Evolutionary conservation across 1,140 invertebrate species (phyloP).

Genomic region (Trialeurodes vaporariorum): DNA sequence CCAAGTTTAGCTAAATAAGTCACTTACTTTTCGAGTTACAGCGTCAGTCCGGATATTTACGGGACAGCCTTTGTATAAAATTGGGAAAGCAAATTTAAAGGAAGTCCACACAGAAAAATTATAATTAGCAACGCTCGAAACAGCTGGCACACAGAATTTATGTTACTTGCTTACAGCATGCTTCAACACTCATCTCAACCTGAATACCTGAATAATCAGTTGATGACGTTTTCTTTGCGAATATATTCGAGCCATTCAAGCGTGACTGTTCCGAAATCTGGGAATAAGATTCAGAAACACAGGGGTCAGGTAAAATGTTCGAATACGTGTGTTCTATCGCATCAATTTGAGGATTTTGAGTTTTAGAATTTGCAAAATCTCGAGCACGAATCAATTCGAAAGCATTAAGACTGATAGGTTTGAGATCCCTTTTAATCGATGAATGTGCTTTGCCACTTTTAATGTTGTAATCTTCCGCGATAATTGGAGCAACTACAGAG

Average conservation of each 20-base stretch:
- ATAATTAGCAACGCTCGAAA: too few species aligned
- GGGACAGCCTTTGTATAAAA: too few species aligned
- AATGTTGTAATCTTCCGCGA: constrained; percentile 24
- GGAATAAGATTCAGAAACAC: not conserved
- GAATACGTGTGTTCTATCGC: constrained; percentile 29
- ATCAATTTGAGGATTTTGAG: constrained; percentile 29
- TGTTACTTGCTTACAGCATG: too few species aligned
- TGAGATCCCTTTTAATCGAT: constrained; percentile 23
- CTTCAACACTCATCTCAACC: too few species aligned
- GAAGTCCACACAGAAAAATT: too few species aligned
- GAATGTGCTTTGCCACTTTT: constrained; percentile 30
- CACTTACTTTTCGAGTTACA: too few species aligned
- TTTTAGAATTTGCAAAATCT: constrained; percentile 39
- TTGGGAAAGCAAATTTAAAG: too few species aligned
- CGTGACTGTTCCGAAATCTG: not conserved
- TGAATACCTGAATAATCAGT: not conserved
- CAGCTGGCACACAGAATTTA: too few species aligned
- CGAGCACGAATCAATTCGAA: constrained; percentile 39
- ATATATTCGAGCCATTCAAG: not conserved
- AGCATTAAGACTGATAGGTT: constrained; percentile 29
- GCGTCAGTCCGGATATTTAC: too few species aligned
- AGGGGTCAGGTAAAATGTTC: constrained; percentile 31
- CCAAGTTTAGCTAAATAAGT: too few species aligned
- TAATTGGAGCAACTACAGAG: constrained; percentile 20
- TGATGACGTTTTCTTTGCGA: not conserved